These are phyloP conservation scores for Syrrhaptes paradoxus DNA, from an alignment of 2,113 vertebrate genomes.

Conservation along the genomic window DNA sequence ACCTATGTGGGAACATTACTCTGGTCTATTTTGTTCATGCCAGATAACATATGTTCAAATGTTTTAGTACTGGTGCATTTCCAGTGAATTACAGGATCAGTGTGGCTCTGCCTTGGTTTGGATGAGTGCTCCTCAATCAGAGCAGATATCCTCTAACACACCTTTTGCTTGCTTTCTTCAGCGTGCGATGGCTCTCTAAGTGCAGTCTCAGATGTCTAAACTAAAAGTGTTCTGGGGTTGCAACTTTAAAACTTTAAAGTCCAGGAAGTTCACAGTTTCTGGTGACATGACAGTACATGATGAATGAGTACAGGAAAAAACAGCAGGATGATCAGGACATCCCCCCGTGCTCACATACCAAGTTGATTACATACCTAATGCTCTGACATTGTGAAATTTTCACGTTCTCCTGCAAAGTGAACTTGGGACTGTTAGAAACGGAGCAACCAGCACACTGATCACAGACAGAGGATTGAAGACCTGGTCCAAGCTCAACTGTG, in stretches of 20 bases:
- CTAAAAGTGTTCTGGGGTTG: not conserved
- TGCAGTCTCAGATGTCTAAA: not conserved
- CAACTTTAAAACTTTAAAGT: not conserved
- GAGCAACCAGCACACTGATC: not conserved
- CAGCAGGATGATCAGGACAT: not conserved
- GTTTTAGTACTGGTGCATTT: not conserved
- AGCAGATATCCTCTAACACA: not conserved
- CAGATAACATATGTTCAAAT: not conserved
- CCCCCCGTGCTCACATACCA: not conserved
- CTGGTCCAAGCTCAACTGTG: not conserved
- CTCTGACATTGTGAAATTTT: not conserved
- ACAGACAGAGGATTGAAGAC: not conserved
- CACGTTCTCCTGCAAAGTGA: not conserved
- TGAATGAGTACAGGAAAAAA: conserved; percentile 20
- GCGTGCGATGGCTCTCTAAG: not conserved
- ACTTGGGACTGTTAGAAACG: not conserved
- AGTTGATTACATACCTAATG: not conserved
- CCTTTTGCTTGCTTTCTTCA: not conserved
- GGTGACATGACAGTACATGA: not conserved
- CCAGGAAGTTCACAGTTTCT: not conserved
- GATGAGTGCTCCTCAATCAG: not conserved
- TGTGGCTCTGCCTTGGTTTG: not conserved
- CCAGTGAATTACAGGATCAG: not conserved
- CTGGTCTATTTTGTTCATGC: not conserved
- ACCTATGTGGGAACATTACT: not conserved